These are phyloP conservation scores for Syrrhaptes paradoxus DNA, from an alignment of 2,113 vertebrate genomes.

Conservation along the genomic window DNA sequence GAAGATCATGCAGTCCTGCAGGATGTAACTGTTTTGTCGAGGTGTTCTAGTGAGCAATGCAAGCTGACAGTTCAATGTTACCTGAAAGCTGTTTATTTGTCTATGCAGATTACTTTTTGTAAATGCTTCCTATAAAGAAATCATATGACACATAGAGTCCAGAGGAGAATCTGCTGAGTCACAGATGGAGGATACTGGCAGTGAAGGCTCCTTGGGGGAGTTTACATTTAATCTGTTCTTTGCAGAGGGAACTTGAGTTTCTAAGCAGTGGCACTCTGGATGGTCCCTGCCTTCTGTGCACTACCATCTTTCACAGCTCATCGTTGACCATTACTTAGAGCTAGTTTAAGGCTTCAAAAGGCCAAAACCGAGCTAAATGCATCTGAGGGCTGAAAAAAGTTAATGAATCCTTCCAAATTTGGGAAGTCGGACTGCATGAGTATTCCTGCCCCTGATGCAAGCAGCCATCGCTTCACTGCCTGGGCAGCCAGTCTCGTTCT, in stretches of 20 bases:
- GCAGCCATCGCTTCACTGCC: not conserved
- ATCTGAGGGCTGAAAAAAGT: not conserved
- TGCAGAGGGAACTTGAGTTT: not conserved
- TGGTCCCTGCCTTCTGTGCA: not conserved
- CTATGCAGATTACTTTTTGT: not conserved
- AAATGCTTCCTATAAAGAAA: not conserved
- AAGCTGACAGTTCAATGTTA: not conserved
- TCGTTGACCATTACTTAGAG: not conserved
- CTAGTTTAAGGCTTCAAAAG: not conserved
- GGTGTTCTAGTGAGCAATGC: not conserved
- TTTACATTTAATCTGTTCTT: not conserved
- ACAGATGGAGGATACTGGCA: not conserved
- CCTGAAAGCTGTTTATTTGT: not conserved
- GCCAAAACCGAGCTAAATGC: not conserved
- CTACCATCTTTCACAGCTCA: not conserved
- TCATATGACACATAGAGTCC: not conserved
- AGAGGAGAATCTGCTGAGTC: not conserved
- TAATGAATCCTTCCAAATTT: not conserved
- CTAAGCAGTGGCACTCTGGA: not conserved
- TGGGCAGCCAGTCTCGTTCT: not conserved
- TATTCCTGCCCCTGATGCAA: not conserved
- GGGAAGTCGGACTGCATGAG: not conserved
- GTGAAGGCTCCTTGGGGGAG: not conserved
- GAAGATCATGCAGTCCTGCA: not conserved
- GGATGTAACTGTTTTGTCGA: not conserved